A percentile compares a stretch with the other conserved stretches of the same genome.
Evolutionary conservation across 2,113 vertebrate genomes (phyloP).

Genomic region (Pygoscelis antarcticus): DNA sequence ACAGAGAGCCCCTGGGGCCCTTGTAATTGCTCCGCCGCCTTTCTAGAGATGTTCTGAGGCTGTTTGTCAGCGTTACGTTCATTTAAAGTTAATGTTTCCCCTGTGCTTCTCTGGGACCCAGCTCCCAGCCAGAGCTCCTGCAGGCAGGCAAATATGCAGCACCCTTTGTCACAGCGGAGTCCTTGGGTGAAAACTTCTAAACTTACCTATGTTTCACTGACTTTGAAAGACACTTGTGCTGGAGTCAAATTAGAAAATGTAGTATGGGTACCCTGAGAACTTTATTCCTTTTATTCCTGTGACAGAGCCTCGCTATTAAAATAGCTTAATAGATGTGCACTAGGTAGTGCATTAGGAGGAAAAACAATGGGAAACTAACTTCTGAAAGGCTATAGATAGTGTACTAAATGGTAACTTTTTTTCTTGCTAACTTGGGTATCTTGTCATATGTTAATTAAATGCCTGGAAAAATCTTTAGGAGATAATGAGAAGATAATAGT

Average conservation of each 20-base stretch:
- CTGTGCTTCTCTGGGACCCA: not conserved
- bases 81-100: not conserved
- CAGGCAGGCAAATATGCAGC: not conserved
- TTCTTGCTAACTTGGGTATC: conserved; percentile 18
- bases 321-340: conserved; percentile 36
- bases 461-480: conserved; percentile 61
- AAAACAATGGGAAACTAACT: conserved; percentile 53
- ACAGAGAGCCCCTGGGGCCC: not conserved
- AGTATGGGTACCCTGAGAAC: conserved; percentile 5
- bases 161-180: not conserved
- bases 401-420: conserved; percentile 39
- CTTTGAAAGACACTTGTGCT: conserved; percentile 4
- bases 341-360: conserved; percentile 29
- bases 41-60: not conserved
- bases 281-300: conserved; percentile 45
- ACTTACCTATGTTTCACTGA: not conserved
- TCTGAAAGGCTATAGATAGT: conserved; percentile 57
- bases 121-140: not conserved
- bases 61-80: fast-evolving
- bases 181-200: not conserved
- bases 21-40: not conserved
- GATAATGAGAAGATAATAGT: conserved; percentile 61
- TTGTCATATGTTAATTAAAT: conserved; percentile 70
- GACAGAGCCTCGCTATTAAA: conserved; percentile 36
- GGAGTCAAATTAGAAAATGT: conserved; percentile 6